Evolutionary conservation across 2,797 vertebrate species (phyloP), one percentile per base, ranked within the genome.

Genomic region (Nothura maculosa): DNA sequence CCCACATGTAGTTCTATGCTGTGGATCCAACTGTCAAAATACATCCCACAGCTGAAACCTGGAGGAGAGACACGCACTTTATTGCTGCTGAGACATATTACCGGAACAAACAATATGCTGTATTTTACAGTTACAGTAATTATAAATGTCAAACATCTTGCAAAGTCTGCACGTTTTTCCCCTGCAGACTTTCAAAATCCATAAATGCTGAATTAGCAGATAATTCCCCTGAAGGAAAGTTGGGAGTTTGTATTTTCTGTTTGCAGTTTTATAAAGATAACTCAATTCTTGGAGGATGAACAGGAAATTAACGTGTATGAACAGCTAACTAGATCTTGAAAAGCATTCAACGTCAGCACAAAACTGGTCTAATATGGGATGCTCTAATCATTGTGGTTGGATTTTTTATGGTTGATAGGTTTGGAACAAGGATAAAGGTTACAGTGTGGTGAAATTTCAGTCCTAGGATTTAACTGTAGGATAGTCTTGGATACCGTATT

Each of bases 11-110:
- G 60, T 30, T 79, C 45, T 34, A 47, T 15, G 22, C 60, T 48
- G 52, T 22, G 75, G 78, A 91, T 80, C 5, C 34, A 50, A 76
- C 69, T 94, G 90, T 95, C 96, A 96, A 94, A 94, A 94, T 74
- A 94, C 86, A 87, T 94, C 94, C 87, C 83, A 84, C 70, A 69
- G 80, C 78, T 77, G 87, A 89, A 89, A 88, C 87, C 72, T 82
- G 84, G 72, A 80, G 62, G 61, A 86, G 68, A 93, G 34, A 43
- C 61, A 75, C 21, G 42, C 48, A 24, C 34, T 81, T 81, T 32
- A 13, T 38, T 74, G 83, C 83, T 67, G 67, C 58, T 4, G 40
- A 70, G 78, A 77, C 30, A 55, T 75, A 28, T 68, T 91, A 47
- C 14, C 47, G 58, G 64, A 87, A 89, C 12, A 94, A 94, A 92